Percentiles rank a stretch among this genome's conserved stretches.
Conservation (phyloP, 2,888 invertebrate genomes). For the Leucania comma region DNA sequence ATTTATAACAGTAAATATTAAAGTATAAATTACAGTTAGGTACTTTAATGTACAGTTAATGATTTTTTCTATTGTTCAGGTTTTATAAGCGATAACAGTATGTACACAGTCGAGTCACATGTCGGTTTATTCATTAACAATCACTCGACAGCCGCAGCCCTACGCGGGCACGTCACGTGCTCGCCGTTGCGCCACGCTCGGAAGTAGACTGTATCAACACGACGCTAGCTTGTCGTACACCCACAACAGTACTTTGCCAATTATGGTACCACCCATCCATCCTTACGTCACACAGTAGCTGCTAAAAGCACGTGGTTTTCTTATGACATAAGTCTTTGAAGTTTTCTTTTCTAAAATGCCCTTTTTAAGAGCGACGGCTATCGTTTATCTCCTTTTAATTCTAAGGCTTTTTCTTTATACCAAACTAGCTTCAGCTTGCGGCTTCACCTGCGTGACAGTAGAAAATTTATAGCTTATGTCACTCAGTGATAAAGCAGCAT, state of each 20-base stretch:
- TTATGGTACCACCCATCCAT: slow-evolving; percentile 63
- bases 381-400: slow-evolving; percentile 43
- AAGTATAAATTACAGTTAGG: slow-evolving; percentile 1
- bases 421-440: neutral
- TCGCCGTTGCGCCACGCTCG: slow-evolving; percentile 75
- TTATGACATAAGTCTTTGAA: slow-evolving; percentile 30
- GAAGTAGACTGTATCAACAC: slow-evolving; percentile 79
- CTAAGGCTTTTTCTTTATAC: slow-evolving; percentile 40
- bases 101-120: slow-evolving; percentile 37
- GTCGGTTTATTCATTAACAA: slow-evolving; percentile 53
- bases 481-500: too few relatives aligned
- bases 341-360: slow-evolving; percentile 60
- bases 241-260: slow-evolving; percentile 65
- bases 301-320: slow-evolving; percentile 37
- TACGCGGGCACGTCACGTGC: slow-evolving; percentile 70
- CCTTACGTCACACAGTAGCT: slow-evolving; percentile 68
- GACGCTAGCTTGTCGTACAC: slow-evolving; percentile 61
- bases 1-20: slow-evolving; percentile 13
- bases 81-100: slow-evolving; percentile 51
- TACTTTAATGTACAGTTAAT: slow-evolving; percentile 21
- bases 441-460: too few relatives aligned
- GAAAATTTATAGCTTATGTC: too few relatives aligned
- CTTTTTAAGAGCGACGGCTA: slow-evolving; percentile 62
- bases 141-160: slow-evolving; percentile 68
- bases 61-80: slow-evolving; percentile 43